Conservation (phyloP, 2,888 invertebrate species). For the Crematogaster levior region DNA sequence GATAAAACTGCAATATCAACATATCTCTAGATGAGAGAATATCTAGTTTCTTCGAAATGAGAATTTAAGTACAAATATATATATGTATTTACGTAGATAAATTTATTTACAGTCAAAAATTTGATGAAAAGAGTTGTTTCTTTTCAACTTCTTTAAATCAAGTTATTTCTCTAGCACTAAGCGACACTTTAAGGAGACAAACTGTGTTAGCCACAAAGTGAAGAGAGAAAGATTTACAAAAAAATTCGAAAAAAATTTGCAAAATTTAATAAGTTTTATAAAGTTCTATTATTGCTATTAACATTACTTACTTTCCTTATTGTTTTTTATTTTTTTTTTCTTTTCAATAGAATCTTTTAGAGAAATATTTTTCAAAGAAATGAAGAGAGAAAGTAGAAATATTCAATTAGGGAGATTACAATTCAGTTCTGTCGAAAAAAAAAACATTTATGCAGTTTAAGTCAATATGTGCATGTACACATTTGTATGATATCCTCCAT, state of each 20-base stretch:
- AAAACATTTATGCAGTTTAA: neutral
- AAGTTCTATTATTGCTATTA: neutral
- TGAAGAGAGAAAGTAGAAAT: neutral
- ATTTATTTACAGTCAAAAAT: neutral
- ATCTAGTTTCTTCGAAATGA: neutral
- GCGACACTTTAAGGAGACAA: neutral
- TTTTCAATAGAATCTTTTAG: neutral
- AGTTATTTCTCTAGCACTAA: neutral
- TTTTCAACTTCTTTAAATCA: neutral
- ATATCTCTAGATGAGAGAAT: neutral
- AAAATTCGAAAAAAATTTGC: neutral
- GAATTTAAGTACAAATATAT: neutral
- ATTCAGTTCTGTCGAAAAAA: neutral
- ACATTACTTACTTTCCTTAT: neutral
- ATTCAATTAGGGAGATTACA: neutral
- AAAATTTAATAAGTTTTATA: neutral
- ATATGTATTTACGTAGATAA: neutral
- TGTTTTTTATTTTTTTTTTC: too few species aligned
- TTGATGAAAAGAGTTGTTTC: neutral
- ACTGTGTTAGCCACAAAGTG: neutral
- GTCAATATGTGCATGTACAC: neutral
- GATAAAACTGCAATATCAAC: conserved; percentile 4
- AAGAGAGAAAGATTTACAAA: neutral
- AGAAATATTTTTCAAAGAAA: neutral
- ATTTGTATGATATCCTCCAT: neutral